Percentiles rank a stretch among this genome's conserved stretches.
Evolutionary conservation across 2,113 vertebrate genomes (phyloP).

Genomic region (Acrocephalus arundinaceus): DNA sequence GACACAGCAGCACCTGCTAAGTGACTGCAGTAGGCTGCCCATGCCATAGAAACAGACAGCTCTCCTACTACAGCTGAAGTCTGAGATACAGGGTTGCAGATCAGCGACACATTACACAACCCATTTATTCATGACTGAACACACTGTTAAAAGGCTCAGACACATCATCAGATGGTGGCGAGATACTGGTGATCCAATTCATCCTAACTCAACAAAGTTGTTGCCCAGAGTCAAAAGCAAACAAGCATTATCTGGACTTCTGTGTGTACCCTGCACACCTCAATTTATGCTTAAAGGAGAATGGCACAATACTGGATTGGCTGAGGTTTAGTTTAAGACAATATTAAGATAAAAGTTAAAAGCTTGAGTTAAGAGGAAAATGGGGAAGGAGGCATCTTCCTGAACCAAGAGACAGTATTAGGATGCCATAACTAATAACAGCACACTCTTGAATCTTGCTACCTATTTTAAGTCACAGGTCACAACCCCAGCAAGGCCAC

Average conservation of each 20-base stretch:
- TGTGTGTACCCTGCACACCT: neutral
- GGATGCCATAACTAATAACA: neutral
- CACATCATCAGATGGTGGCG: neutral
- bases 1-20: neutral
- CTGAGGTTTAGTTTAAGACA: neutral
- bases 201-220: neutral
- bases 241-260: neutral
- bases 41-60: neutral
- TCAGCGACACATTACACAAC: neutral
- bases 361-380: neutral
- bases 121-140: neutral
- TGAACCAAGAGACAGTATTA: neutral
- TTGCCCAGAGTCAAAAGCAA: neutral
- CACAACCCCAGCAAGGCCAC: neutral
- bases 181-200: neutral
- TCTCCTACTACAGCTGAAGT: neutral
- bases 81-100: neutral
- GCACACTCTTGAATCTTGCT: neutral
- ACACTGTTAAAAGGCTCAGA: neutral
- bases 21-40: neutral
- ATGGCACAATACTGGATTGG: neutral
- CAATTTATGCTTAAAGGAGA: neutral
- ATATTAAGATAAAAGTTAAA: neutral
- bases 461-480: neutral
- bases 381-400: neutral